Conservation (phyloP, 2,113 vertebrate genomes). For the Chauna torquata region DNA sequence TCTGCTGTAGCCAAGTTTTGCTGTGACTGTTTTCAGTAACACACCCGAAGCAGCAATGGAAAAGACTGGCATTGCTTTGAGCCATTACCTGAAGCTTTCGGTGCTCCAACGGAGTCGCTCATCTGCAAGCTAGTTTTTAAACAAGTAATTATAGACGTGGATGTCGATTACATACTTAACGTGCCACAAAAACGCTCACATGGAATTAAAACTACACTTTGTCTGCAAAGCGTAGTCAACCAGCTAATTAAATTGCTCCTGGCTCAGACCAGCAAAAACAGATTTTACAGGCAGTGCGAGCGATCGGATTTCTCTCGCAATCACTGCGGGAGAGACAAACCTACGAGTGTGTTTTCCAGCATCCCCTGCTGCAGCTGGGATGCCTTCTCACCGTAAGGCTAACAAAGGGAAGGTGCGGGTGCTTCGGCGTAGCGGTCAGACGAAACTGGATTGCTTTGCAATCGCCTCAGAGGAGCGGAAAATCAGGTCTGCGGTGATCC, state of each 20-base stretch:
- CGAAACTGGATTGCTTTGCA: not conserved
- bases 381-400: not conserved
- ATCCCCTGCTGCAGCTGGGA: not conserved
- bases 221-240: not conserved
- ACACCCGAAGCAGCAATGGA: not conserved
- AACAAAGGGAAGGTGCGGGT: slow-evolving; percentile 44
- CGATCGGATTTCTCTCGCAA: not conserved
- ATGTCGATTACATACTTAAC: not conserved
- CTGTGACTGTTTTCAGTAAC: not conserved
- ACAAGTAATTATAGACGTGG: not conserved
- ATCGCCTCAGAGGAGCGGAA: not conserved
- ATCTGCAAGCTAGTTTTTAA: not conserved
- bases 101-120: not conserved
- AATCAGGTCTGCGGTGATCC: not conserved
- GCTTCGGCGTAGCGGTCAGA: not conserved
- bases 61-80: not conserved
- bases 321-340: not conserved
- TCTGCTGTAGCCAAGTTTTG: not conserved
- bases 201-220: not conserved
- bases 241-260: slow-evolving; percentile 18
- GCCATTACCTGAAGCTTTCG: not conserved
- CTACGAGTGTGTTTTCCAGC: not conserved
- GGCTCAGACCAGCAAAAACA: not conserved
- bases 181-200: not conserved
- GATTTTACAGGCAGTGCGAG: not conserved